Evolutionary conservation across 2,797 vertebrate species (phyloP).

Genomic region (Dromococcyx pavoninus): DNA sequence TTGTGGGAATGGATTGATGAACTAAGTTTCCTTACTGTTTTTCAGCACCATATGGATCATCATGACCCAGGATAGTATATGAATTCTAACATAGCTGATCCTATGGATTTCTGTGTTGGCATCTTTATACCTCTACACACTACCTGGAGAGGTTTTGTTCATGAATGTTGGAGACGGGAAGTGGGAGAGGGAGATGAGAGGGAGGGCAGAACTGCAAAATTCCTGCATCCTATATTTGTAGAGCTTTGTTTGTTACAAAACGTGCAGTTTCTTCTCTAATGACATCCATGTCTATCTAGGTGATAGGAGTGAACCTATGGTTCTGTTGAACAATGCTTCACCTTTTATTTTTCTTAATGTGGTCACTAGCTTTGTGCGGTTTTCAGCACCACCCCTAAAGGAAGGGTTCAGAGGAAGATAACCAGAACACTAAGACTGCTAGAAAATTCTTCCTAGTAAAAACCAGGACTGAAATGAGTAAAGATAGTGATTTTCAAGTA

Average conservation of each 20-base stretch:
- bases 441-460: background rate
- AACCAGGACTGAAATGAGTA: background rate
- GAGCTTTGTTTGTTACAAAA: background rate
- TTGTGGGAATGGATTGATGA: background rate
- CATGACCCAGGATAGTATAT: background rate
- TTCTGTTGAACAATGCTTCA: background rate
- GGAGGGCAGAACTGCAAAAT: slow-evolving; percentile 3
- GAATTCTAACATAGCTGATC: background rate
- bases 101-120: background rate
- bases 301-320: background rate
- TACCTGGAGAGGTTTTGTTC: background rate
- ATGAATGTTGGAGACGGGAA: background rate
- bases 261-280: background rate
- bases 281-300: background rate
- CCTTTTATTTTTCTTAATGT: background rate
- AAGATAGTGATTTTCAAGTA: background rate
- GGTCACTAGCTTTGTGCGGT: background rate
- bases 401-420: background rate
- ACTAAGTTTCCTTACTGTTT: background rate
- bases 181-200: background rate
- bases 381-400: background rate
- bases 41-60: background rate
- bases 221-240: background rate
- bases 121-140: background rate
- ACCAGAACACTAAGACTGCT: background rate